Percentiles rank a stretch among this genome's conserved stretches.
phyloP scores from a whole-genome alignment of 2,113 vertebrate species.

The Stigmatopora nigra region DNA sequence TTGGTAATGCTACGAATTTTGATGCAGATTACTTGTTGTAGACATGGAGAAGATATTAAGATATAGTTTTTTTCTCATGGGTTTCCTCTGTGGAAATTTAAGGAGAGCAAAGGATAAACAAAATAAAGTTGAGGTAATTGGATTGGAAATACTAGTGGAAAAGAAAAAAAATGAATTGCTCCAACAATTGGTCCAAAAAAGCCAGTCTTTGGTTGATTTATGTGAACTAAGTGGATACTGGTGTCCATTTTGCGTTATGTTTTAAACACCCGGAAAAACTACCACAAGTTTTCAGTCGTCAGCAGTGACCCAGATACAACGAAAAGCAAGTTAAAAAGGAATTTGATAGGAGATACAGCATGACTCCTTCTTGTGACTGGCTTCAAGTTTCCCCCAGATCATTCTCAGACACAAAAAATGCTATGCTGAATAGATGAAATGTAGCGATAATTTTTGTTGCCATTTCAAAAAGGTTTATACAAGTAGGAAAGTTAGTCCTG shows the following conservation, averaged over 20 bases:
- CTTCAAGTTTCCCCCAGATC: neutral
- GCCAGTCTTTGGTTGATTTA: neutral
- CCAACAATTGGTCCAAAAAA: neutral
- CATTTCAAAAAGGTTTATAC: no score
- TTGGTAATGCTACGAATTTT: conserved; percentile 11
- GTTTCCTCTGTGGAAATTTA: neutral
- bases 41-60: conserved; percentile 30
- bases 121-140: neutral
- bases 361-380: neutral
- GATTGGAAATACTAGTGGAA: neutral
- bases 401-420: neutral
- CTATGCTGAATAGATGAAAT: neutral
- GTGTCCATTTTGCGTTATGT: no score
- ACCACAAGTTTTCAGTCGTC: no score
- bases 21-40: conserved; percentile 15
- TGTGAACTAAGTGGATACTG: no score
- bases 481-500: no score
- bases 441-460: no score
- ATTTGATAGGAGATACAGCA: neutral
- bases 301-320: no score
- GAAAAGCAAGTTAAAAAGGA: no score
- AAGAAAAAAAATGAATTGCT: neutral
- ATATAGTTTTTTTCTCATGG: conserved; percentile 10
- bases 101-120: neutral
- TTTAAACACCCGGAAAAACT: no score